Conservation (phyloP, 2,888 invertebrate species). For the Nasonovia ribisnigri region DNA sequence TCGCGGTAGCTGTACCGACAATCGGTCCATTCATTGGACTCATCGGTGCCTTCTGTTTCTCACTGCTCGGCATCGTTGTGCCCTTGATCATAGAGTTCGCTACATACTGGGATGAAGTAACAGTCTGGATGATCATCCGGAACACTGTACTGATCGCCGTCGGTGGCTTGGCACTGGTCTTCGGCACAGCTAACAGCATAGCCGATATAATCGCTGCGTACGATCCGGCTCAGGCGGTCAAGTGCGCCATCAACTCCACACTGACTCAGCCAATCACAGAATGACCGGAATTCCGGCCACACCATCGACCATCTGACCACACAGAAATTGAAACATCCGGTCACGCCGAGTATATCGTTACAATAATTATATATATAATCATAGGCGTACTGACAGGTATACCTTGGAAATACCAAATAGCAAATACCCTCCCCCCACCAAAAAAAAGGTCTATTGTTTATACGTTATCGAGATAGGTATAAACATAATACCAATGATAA, state of each 20-base stretch:
- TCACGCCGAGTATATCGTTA: too few relatives aligned
- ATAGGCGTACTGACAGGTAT: neutral
- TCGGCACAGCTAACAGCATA: slow-evolving; percentile 82
- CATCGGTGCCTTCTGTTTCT: slow-evolving; percentile 94
- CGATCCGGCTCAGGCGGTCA: neutral
- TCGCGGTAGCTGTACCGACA: slow-evolving; percentile 89
- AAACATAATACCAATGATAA: too few relatives aligned
- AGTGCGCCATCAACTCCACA: neutral
- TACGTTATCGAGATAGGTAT: neutral
- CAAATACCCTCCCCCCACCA: neutral
- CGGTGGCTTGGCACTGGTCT: slow-evolving; percentile 84
- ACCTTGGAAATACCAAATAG: neutral
- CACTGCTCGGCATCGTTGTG: slow-evolving; percentile 88
- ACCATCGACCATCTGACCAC: neutral
- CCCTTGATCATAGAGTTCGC: slow-evolving; percentile 89
- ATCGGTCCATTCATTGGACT: slow-evolving; percentile 91
- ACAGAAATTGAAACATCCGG: neutral
- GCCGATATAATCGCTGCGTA: slow-evolving; percentile 73
- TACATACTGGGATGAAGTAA: slow-evolving; percentile 88
- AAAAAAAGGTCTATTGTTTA: neutral
- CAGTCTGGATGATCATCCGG: slow-evolving; percentile 81
- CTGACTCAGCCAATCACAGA: neutral
- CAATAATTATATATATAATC: neutral
- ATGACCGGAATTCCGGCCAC: neutral
- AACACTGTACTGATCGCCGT: slow-evolving; percentile 82